Conservation (phyloP, 2,888 invertebrate species). For the Andrena chrysosceles region DNA sequence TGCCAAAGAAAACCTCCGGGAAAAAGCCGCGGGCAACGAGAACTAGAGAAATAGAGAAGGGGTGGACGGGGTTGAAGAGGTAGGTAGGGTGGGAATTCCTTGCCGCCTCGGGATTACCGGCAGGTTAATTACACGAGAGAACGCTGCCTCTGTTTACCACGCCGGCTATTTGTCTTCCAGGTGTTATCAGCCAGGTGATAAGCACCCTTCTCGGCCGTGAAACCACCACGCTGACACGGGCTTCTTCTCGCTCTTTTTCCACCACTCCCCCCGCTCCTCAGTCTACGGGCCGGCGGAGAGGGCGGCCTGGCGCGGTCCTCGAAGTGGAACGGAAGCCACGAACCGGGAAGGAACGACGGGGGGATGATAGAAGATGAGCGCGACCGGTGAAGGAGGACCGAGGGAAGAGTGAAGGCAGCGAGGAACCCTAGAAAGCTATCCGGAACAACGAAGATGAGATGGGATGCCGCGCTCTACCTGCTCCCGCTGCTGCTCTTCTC, state of each 20-base stretch:
- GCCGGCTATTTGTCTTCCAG: conserved; percentile 62
- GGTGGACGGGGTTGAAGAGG: background rate
- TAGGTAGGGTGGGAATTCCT: conserved; percentile 25
- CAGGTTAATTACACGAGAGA: conserved; percentile 59
- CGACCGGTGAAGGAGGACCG: conserved; percentile 43
- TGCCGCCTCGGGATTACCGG: conserved; percentile 36
- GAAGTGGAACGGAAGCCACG: conserved; percentile 49
- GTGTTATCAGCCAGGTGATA: conserved; percentile 72
- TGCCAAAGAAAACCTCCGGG: conserved; percentile 32
- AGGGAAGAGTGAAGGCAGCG: conserved; percentile 54
- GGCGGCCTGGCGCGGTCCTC: conserved; percentile 42
- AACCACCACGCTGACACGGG: conserved; percentile 51
- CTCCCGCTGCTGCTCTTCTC: conserved; percentile 72
- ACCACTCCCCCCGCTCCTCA: background rate
- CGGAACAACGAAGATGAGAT: conserved; percentile 79
- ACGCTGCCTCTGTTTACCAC: conserved; percentile 54
- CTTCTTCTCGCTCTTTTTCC: conserved; percentile 46
- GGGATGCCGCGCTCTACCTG: conserved; percentile 72
- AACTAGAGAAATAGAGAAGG: conserved; percentile 1
- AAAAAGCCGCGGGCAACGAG: conserved; percentile 19
- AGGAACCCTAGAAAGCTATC: conserved; percentile 46
- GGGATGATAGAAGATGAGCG: conserved; percentile 59
- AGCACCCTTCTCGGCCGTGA: conserved; percentile 68
- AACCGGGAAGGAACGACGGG: conserved; percentile 31
- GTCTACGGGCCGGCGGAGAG: conserved; percentile 38